Percentiles rank a stretch among this genome's conserved stretches.
Conservation (phyloP, 2,113 vertebrate species). For the Ophiodon elongatus region DNA sequence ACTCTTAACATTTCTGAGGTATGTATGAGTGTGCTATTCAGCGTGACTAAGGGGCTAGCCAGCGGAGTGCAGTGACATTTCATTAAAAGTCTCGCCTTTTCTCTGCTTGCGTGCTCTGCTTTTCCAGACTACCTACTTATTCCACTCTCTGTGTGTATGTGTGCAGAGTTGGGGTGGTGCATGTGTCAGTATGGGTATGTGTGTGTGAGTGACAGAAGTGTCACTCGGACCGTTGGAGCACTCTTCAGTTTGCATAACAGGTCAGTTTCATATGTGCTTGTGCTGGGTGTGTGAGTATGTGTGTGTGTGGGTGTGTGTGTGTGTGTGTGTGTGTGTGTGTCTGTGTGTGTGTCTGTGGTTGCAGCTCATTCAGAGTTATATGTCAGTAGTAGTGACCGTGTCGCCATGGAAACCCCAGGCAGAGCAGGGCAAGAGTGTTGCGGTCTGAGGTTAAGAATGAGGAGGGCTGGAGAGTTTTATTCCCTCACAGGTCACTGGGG, state of each 20-base stretch:
- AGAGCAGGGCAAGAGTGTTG: conserved; percentile 51
- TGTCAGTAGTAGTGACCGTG: conserved; percentile 50
- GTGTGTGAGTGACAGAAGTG: conserved; percentile 33
- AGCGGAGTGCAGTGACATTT: conserved; percentile 79
- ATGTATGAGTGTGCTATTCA: conserved; percentile 61
- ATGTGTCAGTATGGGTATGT: background rate
- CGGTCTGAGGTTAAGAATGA: conserved; percentile 59
- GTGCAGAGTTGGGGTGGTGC: background rate
- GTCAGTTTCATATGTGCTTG: conserved; percentile 35
- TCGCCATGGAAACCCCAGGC: conserved; percentile 72
- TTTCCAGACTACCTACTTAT: conserved; percentile 70
- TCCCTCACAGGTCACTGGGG: conserved; percentile 44
- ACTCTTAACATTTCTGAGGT: conserved; percentile 63
- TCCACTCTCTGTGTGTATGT: conserved; percentile 19
- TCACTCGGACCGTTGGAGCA: conserved; percentile 37
- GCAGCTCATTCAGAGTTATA: conserved; percentile 50
- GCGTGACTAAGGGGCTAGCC: conserved; percentile 72
- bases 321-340: conserved; percentile 1
- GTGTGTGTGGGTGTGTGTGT: conserved; percentile 1
- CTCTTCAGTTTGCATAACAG: conserved; percentile 35
- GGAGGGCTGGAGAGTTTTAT: conserved; percentile 32
- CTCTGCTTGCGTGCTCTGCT: conserved; percentile 60
- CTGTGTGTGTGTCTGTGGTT: conserved; percentile 25
- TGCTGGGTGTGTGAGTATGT: conserved; percentile 1
- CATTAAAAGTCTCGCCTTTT: conserved; percentile 77